These are phyloP conservation scores for Alexandromys oeconomus DNA, from an alignment of 2,797 vertebrate species.

Conservation along the genomic window DNA sequence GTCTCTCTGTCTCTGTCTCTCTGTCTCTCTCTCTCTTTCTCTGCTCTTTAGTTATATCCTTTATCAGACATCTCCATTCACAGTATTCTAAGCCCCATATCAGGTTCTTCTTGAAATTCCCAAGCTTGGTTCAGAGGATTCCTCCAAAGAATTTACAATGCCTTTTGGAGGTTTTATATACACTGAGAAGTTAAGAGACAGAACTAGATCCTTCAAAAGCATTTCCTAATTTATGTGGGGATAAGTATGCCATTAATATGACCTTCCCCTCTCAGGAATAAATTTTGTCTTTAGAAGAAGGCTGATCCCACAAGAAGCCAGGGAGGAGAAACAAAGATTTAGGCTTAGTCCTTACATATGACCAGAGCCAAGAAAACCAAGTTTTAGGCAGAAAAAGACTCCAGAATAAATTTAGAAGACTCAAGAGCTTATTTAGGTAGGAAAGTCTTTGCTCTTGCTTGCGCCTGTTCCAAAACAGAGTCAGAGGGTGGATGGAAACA, in stretches of 20 bases:
- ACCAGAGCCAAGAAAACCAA: background rate
- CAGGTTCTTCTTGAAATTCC: background rate
- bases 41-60: background rate
- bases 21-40: background rate
- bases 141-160: background rate
- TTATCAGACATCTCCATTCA: background rate
- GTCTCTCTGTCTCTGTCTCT: background rate
- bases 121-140: background rate
- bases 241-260: background rate
- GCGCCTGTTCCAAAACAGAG: background rate
- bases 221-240: background rate
- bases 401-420: conserved; percentile 38
- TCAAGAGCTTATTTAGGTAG: background rate
- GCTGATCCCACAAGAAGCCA: background rate
- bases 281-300: background rate
- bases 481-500: background rate
- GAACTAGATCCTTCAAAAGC: background rate
- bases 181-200: background rate
- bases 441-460: background rate
- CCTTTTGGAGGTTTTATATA: background rate
- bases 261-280: background rate
- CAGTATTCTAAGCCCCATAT: background rate
- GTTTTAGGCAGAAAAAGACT: background rate
- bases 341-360: background rate
- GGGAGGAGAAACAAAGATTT: background rate